These are phyloP conservation scores for Synanceia verrucosa DNA, from an alignment of 2,797 vertebrate genomes.

Conservation along the genomic window DNA sequence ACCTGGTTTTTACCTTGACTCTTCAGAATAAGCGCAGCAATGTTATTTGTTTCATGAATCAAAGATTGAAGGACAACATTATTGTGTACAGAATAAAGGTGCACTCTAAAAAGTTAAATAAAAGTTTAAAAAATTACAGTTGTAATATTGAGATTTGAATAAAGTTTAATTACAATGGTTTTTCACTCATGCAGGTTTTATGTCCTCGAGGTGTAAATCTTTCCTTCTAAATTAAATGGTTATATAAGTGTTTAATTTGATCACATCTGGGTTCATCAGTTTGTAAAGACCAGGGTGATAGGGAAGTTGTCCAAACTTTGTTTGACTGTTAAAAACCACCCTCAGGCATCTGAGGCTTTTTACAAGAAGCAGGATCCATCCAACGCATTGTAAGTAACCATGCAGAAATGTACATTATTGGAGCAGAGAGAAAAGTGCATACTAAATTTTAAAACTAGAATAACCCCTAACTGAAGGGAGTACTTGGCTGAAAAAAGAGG, in stretches of 20 bases:
- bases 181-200: background rate
- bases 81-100: background rate
- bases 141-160: background rate
- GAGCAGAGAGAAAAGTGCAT: constrained; percentile 97
- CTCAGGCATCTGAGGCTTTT: background rate
- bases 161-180: background rate
- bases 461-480: no score
- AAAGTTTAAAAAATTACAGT: no score
- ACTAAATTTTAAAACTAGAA: no score
- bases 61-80: background rate
- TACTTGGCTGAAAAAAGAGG: background rate
- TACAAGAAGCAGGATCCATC: constrained; percentile 68
- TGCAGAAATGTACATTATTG: constrained; percentile 97
- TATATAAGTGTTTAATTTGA: background rate
- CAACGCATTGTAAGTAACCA: constrained; percentile 93
- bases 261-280: background rate
- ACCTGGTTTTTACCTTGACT: constrained; percentile 44
- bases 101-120: no score
- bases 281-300: background rate
- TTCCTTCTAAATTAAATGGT: background rate
- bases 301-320: background rate
- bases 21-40: background rate
- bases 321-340: background rate
- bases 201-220: background rate
- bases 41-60: background rate